Evolutionary conservation across 2,113 vertebrate genomes (phyloP).

Genomic region (Semicossyphus pulcher): DNA sequence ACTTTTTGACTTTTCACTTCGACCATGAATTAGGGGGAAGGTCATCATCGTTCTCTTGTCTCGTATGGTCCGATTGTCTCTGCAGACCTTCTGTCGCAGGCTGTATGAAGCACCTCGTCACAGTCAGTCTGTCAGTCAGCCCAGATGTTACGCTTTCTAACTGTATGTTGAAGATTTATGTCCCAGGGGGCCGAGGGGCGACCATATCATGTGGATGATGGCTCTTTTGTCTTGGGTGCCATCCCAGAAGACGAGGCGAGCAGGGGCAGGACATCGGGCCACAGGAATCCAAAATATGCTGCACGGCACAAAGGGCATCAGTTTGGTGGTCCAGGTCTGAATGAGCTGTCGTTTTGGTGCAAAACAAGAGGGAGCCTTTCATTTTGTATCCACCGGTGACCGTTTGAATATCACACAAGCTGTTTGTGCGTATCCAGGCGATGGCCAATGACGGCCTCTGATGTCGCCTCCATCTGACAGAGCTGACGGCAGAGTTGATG

Average conservation of each 20-base stretch:
- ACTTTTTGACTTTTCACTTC: neutral
- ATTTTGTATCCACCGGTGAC: constrained; percentile 35
- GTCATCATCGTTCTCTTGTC: neutral
- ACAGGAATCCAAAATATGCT: constrained; percentile 68
- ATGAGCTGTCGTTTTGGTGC: constrained; percentile 51
- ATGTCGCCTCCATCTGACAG: constrained; percentile 45
- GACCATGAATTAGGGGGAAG: neutral
- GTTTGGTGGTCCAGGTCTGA: constrained; percentile 61
- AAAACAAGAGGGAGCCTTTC: constrained; percentile 41
- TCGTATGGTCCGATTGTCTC: neutral
- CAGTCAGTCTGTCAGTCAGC: constrained; percentile 49
- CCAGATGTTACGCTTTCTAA: constrained; percentile 68
- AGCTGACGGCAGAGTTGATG: constrained; percentile 38
- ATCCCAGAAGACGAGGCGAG: constrained; percentile 47
- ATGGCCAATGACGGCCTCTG: constrained; percentile 40
- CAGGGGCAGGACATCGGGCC: constrained; percentile 48
- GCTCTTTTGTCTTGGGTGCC: constrained; percentile 72
- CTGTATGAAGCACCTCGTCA: constrained; percentile 16
- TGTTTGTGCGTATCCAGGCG: constrained; percentile 47
- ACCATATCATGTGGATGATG: constrained; percentile 67
- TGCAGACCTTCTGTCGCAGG: constrained; percentile 4
- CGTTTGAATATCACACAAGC: constrained; percentile 51
- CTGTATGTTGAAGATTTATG: constrained; percentile 70
- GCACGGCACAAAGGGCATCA: constrained; percentile 59
- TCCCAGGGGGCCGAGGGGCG: constrained; percentile 60